phyloP scores from a whole-genome alignment of 2,888 invertebrate genomes.

The Cheiracanthium punctorium region DNA sequence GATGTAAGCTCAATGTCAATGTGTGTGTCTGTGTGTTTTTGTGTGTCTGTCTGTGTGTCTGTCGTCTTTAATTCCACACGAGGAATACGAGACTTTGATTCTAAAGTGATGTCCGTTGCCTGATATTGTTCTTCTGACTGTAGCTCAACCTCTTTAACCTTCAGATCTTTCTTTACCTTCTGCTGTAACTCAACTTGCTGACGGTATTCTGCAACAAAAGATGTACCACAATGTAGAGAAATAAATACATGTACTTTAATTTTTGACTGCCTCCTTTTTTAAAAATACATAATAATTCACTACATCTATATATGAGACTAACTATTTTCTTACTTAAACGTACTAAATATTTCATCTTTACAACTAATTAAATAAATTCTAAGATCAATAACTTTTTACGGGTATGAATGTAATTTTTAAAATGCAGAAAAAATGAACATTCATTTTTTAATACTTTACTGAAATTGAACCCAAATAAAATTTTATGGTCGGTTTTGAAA shows the following conservation, averaged over 20 bases:
- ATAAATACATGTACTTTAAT: no score
- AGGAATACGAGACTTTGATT: background rate
- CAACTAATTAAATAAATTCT: no score
- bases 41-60: conserved; percentile 21
- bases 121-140: conserved; percentile 30
- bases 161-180: conserved; percentile 23
- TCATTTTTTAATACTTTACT: no score
- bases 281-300: no score
- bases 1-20: conserved; percentile 45
- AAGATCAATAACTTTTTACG: no score
- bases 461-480: no score
- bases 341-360: no score
- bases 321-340: no score
- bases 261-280: conserved; percentile 53
- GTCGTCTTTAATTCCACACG: conserved; percentile 42
- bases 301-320: no score
- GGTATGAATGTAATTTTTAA: no score
- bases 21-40: conserved; percentile 38
- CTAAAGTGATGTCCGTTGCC: conserved; percentile 27
- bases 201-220: conserved; percentile 45
- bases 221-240: conserved; percentile 22
- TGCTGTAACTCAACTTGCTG: conserved; percentile 26
- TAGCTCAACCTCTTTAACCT: background rate
- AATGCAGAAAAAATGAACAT: no score
- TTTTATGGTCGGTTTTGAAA: no score